Evolutionary conservation across 2,113 vertebrate species (phyloP).

Genomic region (Macquaria australasica): DNA sequence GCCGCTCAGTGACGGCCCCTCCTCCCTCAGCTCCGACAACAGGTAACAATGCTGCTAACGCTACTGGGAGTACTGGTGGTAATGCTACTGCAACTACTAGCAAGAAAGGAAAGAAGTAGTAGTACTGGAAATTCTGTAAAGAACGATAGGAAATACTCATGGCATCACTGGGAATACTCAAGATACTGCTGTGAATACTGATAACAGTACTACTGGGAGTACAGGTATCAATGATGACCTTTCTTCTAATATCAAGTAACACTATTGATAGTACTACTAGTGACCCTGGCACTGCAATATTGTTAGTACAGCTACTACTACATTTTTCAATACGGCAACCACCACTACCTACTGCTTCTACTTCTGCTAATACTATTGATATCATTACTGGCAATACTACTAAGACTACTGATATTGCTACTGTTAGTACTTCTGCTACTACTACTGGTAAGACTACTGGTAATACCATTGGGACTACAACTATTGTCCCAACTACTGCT

Average conservation of each 20-base stretch:
- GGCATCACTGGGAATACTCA: background rate
- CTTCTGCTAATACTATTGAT: background rate
- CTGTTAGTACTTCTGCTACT: background rate
- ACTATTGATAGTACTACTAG: no score
- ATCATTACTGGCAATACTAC: background rate
- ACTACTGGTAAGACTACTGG: background rate
- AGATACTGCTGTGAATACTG: background rate
- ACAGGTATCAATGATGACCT: no score
- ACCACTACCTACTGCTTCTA: background rate
- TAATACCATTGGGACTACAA: background rate
- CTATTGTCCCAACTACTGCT: background rate
- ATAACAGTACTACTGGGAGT: background rate
- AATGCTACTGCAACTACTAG: no score
- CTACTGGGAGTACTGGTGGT: background rate
- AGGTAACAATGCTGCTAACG: conserved; percentile 57
- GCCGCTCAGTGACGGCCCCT: conserved; percentile 79
- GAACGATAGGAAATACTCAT: background rate
- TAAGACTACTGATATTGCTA: background rate
- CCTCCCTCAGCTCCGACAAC: conserved; percentile 89
- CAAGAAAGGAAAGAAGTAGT: background rate
- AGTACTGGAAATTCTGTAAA: background rate
- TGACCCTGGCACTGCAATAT: no score
- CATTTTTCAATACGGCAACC: no score
- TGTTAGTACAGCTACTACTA: no score
- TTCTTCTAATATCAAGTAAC: no score